Percentiles rank a stretch among this genome's conserved stretches.
Conservation (phyloP, 92 coral and sea anemone genomes). For the Porites cylindrica region DNA sequence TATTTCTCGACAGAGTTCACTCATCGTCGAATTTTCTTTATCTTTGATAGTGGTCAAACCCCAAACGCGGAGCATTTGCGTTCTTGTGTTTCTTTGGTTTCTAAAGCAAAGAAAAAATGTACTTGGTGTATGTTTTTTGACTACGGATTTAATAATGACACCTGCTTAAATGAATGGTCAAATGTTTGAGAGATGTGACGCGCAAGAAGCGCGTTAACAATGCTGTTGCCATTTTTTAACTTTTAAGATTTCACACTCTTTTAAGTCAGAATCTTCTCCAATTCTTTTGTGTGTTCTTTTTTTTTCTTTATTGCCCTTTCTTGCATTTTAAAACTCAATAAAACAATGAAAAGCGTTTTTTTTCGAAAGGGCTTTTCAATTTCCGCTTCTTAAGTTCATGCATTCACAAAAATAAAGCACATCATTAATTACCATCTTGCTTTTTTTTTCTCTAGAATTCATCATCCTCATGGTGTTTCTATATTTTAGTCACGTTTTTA, state of each 20-base stretch:
- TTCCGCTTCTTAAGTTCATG: neutral
- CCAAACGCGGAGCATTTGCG: neutral
- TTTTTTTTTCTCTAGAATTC: neutral
- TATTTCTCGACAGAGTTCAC: neutral
- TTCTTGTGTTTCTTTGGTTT: neutral
- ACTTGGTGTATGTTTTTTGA: neutral
- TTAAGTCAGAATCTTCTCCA: neutral
- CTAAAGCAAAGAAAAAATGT: neutral
- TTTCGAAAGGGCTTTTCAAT: neutral
- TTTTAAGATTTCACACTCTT: neutral
- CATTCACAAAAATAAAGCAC: neutral
- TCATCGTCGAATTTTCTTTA: neutral
- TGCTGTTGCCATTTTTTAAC: neutral
- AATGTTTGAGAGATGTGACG: neutral
- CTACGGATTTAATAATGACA: neutral
- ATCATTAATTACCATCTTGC: too few relatives aligned
- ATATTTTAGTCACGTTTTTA: too few relatives aligned
- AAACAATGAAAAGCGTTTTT: neutral
- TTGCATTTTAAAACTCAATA: neutral
- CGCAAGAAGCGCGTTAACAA: neutral
- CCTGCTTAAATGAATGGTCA: slow-evolving; percentile 10
- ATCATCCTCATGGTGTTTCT: neutral
- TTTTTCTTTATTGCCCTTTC: neutral
- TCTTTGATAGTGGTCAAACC: neutral
- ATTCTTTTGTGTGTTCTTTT: neutral